Evolutionary conservation across 2,888 invertebrate species (phyloP).

Genomic region (Euspilapteryx auroguttella): DNA sequence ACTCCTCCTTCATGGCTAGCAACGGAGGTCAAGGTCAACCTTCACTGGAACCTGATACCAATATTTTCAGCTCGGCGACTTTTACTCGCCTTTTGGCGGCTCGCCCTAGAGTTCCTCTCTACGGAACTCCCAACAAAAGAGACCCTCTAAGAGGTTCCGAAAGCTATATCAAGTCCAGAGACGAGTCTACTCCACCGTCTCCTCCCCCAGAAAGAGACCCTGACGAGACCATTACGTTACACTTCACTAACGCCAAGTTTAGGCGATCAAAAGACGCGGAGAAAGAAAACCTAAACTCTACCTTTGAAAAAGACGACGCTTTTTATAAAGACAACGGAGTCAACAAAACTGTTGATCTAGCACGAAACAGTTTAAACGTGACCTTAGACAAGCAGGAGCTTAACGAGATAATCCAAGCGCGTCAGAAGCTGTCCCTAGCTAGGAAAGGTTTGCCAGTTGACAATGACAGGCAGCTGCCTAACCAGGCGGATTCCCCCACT

Average conservation of each 20-base stretch:
- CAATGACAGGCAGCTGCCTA: conserved; percentile 20
- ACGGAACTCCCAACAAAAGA: conserved; percentile 31
- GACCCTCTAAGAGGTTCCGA: conserved; percentile 35
- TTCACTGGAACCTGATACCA: conserved; percentile 25
- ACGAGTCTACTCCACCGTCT: conserved; percentile 36
- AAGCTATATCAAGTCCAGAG: conserved; percentile 41
- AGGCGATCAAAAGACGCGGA: conserved; percentile 30
- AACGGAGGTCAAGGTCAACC: conserved; percentile 17
- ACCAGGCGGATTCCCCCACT: conserved; percentile 26
- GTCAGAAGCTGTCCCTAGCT: conserved; percentile 44
- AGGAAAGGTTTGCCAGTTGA: conserved; percentile 38
- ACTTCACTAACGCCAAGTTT: conserved; percentile 42
- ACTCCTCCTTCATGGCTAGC: conserved; percentile 37
- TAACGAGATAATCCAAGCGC: conserved; percentile 48
- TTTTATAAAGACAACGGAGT: conserved; percentile 43
- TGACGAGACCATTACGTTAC: conserved; percentile 39
- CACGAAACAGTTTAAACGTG: conserved; percentile 32
- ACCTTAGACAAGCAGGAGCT: conserved; percentile 47
- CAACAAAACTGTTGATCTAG: conserved; percentile 23
- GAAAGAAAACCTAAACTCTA: conserved; percentile 35
- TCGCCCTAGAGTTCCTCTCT: conserved; percentile 30
- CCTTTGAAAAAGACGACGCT: conserved; percentile 38
- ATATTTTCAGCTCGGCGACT: conserved; percentile 43
- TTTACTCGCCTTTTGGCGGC: conserved; percentile 39
- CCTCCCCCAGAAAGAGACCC: conserved; percentile 15